These are phyloP conservation scores for Drosophila birchii DNA, from an alignment of 2,888 invertebrate species.

Conservation along the genomic window DNA sequence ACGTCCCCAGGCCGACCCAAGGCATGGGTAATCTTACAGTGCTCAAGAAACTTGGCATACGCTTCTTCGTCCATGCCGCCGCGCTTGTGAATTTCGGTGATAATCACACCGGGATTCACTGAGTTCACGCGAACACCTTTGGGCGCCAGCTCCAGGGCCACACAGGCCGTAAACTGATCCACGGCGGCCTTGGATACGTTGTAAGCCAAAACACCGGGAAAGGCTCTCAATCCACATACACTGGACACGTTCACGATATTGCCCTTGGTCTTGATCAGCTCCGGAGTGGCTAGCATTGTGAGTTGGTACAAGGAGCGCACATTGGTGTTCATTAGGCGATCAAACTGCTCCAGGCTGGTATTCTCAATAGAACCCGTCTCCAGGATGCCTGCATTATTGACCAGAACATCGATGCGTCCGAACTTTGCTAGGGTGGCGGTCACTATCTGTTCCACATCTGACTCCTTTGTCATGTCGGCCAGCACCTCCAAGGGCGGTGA, in stretches of 20 bases:
- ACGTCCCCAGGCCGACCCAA: conserved; percentile 93
- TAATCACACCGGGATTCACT: conserved; percentile 96
- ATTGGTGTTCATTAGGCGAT: conserved; percentile 94
- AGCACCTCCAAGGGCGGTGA: conserved; percentile 87
- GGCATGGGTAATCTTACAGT: conserved; percentile 93
- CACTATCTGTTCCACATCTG: conserved; percentile 87
- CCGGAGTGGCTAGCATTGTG: conserved; percentile 93
- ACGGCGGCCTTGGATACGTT: conserved; percentile 96
- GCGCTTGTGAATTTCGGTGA: conserved; percentile 93
- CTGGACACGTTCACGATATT: conserved; percentile 97
- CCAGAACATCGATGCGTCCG: conserved; percentile 90
- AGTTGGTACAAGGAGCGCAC: conserved; percentile 91
- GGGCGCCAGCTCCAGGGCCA: conserved; percentile 92
- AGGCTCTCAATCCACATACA: conserved; percentile 94
- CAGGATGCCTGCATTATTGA: conserved; percentile 95
- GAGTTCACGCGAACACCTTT: conserved; percentile 94
- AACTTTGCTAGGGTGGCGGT: conserved; percentile 88
- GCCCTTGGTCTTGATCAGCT: conserved; percentile 91
- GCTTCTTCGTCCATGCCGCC: conserved; percentile 91
- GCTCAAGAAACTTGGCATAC: conserved; percentile 92
- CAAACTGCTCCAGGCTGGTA: conserved; percentile 92
- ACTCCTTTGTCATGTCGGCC: conserved; percentile 88
- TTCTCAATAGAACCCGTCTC: conserved; percentile 92
- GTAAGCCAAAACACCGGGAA: conserved; percentile 95
- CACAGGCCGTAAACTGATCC: conserved; percentile 96